These are phyloP conservation scores for Pristionchus mayeri DNA, from an alignment of 2,888 invertebrate species.

Conservation along the genomic window DNA sequence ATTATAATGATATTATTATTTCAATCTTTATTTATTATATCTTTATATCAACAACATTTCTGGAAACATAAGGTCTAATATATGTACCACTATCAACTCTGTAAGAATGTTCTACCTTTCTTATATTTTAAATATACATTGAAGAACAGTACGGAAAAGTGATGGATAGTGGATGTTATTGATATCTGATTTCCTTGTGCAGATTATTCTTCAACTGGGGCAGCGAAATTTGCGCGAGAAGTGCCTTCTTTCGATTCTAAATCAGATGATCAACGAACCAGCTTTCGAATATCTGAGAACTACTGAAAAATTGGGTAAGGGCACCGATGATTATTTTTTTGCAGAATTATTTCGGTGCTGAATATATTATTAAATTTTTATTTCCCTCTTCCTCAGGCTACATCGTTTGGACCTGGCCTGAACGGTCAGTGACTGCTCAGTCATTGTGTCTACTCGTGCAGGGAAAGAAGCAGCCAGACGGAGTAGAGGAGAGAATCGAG, in stretches of 20 bases:
- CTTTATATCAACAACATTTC: no score
- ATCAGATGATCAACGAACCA: conserved; percentile 91
- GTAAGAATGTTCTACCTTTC: no score
- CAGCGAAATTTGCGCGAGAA: conserved; percentile 79
- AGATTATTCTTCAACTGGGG: conserved; percentile 90
- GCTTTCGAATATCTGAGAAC: conserved; percentile 92
- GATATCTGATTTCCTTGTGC: conserved; percentile 75
- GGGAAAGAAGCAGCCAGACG: conserved; percentile 84
- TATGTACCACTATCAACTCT: no score
- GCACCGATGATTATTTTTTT: neutral
- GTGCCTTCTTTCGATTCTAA: conserved; percentile 87
- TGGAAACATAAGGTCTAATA: no score
- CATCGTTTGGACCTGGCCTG: conserved; percentile 90
- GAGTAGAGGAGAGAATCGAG: conserved; percentile 90
- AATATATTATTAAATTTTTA: no score
- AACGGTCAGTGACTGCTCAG: conserved; percentile 88
- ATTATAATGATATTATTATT: no score
- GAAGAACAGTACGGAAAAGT: no score
- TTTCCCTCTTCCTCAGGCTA: conserved; percentile 84
- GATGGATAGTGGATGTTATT: no score
- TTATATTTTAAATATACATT: no score
- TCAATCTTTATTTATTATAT: no score
- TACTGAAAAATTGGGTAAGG: conserved; percentile 82
- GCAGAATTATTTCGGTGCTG: no score
- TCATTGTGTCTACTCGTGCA: conserved; percentile 82